Evolutionary conservation across 2,113 vertebrate genomes (phyloP).

Genomic region (Sapajus apella): DNA sequence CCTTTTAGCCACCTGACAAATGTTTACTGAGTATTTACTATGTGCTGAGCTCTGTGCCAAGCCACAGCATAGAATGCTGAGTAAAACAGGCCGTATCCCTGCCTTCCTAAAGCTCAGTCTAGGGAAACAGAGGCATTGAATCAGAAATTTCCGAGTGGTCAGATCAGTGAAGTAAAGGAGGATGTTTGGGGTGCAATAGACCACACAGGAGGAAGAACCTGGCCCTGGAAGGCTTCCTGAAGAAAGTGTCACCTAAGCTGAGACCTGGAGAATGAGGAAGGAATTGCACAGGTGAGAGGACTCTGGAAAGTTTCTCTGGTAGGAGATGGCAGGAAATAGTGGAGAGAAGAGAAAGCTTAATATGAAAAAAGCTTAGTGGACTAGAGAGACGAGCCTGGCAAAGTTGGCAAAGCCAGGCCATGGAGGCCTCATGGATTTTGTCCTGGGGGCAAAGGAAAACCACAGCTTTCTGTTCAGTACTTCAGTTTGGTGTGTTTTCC

Average conservation of each 20-base stretch:
- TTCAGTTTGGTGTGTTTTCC: not conserved
- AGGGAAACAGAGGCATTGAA: not conserved
- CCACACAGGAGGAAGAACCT: not conserved
- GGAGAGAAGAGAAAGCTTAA: not conserved
- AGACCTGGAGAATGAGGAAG: not conserved
- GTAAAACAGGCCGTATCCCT: not conserved
- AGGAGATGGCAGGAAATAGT: not conserved
- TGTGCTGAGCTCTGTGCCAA: not conserved
- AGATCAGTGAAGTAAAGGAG: not conserved
- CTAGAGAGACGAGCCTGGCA: not conserved
- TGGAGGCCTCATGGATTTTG: not conserved
- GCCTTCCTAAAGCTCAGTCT: not conserved
- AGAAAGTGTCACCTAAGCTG: not conserved
- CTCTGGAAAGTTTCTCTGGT: not conserved
- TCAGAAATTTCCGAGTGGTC: not conserved
- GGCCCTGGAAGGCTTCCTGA: not conserved
- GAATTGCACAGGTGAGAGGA: not conserved
- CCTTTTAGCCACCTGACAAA: not conserved
- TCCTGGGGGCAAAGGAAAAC: not conserved
- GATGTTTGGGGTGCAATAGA: not conserved
- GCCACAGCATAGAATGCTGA: not conserved
- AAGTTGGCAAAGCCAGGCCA: not conserved
- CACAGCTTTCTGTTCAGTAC: not conserved
- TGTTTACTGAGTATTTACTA: not conserved
- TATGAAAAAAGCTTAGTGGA: not conserved